A percentile compares a stretch with the other conserved stretches of the same genome.
Conservation (phyloP, 2,113 vertebrate genomes). For the Cygnus atratus region DNA sequence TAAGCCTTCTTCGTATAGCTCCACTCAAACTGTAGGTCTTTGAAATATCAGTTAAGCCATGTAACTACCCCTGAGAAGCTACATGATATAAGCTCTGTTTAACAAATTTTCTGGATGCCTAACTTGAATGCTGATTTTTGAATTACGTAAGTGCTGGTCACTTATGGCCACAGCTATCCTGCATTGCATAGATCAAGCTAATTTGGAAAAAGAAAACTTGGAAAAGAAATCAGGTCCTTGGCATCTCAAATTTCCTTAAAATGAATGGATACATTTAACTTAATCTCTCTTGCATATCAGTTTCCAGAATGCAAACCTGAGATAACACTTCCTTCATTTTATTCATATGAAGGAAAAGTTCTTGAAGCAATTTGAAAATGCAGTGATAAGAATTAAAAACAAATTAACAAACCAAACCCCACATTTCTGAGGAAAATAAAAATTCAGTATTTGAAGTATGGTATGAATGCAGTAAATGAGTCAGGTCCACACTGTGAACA, state of each 20-base stretch:
- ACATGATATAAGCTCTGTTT: background rate
- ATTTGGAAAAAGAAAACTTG: background rate
- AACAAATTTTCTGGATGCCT: conserved; percentile 22
- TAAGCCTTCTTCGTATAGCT: background rate
- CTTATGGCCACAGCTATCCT: background rate
- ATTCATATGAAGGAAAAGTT: background rate
- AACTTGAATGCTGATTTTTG: background rate
- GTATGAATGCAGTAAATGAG: background rate
- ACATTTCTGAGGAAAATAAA: background rate
- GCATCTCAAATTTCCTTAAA: background rate
- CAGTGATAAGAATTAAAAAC: background rate
- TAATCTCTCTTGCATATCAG: background rate
- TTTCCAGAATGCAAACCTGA: conserved; percentile 3
- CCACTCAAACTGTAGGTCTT: background rate
- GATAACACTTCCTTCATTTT: conserved; percentile 14
- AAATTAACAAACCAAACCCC: background rate
- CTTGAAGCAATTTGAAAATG: background rate
- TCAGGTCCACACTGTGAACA: background rate
- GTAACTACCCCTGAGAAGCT: no score
- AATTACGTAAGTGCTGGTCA: background rate
- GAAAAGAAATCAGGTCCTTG: conserved; percentile 36
- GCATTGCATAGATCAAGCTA: background rate
- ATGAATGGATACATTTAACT: background rate
- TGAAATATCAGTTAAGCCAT: background rate
- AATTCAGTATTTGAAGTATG: background rate